phyloP scores from a whole-genome alignment of 1,140 invertebrate genomes.

The Leptinotarsa texana region DNA sequence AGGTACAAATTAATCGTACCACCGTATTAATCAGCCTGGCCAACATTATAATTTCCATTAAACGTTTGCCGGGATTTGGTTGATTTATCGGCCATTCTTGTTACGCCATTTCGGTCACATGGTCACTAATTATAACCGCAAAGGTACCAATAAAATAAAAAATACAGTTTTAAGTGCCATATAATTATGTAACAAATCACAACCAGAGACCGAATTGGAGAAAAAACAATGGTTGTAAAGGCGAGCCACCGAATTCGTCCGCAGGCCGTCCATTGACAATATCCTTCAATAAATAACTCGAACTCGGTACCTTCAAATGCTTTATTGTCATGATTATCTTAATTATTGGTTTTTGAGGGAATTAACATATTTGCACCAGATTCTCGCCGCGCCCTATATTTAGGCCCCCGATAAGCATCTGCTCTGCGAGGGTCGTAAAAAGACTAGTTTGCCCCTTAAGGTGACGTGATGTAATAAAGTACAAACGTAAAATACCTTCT shows the following conservation, averaged over 20 bases:
- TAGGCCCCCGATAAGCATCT: slow-evolving; percentile 33
- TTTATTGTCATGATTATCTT: slow-evolving; percentile 46
- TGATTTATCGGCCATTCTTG: slow-evolving; percentile 28
- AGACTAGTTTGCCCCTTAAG: too few species aligned
- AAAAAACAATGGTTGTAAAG: slow-evolving; percentile 23
- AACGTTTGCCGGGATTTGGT: slow-evolving; percentile 11
- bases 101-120: slow-evolving; percentile 18
- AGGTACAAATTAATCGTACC: slow-evolving; percentile 24
- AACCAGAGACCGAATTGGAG: slow-evolving; percentile 29
- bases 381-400: slow-evolving; percentile 31
- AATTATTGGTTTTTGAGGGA: slow-evolving; percentile 45
- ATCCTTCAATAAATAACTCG: slow-evolving; percentile 44
- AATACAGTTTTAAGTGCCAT: slow-evolving; percentile 29
- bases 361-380: slow-evolving; percentile 43
- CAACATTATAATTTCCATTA: slow-evolving; percentile 20
- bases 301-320: slow-evolving; percentile 39
- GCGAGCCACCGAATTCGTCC: slow-evolving; percentile 20
- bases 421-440: neutral
- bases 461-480: too few species aligned
- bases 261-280: slow-evolving; percentile 40
- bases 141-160: slow-evolving; percentile 27
- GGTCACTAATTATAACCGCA: slow-evolving; percentile 19
- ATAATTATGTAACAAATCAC: slow-evolving; percentile 38
- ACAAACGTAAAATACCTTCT: too few species aligned
- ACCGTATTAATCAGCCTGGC: slow-evolving; percentile 5